A percentile compares a stretch with the other conserved stretches of the same genome.
Evolutionary conservation across 2,888 invertebrate species (phyloP).

Genomic region (Nebria salina): DNA sequence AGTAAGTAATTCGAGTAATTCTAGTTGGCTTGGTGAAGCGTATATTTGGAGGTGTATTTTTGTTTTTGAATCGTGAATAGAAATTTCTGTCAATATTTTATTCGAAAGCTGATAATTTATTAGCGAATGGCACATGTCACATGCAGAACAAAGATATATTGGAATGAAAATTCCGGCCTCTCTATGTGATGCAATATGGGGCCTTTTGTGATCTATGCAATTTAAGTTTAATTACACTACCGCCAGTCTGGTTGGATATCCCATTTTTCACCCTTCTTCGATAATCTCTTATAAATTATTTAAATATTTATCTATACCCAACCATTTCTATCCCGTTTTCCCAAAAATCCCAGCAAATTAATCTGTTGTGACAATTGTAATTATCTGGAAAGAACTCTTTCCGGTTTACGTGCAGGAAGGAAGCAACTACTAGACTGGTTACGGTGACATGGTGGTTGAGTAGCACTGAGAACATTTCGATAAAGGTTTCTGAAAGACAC

Average conservation of each 20-base stretch:
- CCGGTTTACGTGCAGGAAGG: conserved; percentile 14
- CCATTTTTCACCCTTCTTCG: not conserved
- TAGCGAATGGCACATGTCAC: conserved; percentile 46
- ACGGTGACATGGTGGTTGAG: conserved; percentile 16
- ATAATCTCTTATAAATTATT: no score
- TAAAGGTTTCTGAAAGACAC: conserved; percentile 22
- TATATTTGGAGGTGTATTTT: conserved; percentile 13
- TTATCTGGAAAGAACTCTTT: not conserved
- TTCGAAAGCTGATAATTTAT: conserved; percentile 46
- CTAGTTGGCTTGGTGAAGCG: not conserved
- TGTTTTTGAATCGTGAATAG: conserved; percentile 39
- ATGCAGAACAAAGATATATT: conserved; percentile 47
- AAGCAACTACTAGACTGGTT: conserved; percentile 15
- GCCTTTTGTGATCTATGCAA: conserved; percentile 46
- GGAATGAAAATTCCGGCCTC: conserved; percentile 44
- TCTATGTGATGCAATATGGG: conserved; percentile 38
- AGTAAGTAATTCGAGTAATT: not conserved
- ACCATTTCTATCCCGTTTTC: no score
- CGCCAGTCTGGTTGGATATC: conserved; percentile 18
- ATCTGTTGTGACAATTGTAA: not conserved
- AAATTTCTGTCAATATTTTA: conserved; percentile 47
- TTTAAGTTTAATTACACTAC: conserved; percentile 43
- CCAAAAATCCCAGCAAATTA: no score
- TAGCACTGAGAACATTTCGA: not conserved
- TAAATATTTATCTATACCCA: no score